Base-by-base conservation (phyloP, 2,888 invertebrate genomes). In the Gastrophysa polygoni region DNA sequence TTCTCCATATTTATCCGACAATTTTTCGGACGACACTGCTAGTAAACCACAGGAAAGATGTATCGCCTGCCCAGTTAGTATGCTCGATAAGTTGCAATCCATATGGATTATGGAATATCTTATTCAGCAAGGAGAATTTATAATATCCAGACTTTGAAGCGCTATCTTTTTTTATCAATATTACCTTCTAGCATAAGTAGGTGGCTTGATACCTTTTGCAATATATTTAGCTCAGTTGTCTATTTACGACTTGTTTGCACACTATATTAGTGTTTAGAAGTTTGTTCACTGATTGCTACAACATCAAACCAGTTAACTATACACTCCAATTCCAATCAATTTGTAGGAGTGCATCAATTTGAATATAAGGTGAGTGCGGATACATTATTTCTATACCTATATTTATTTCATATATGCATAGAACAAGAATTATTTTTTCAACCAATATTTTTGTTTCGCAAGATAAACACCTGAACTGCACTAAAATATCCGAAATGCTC, bases 91-190 rank as follows among this genome's bases (percentile, higher is more conserved):
- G 24, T 24, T 5, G 14, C 14, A n/a, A 38, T 38, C 10, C n/a
- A n/a, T n/a, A 24, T 3, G 38, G 24, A 3, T 7, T 24, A 24
- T 24, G 24, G 24, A 24, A 24, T 7, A 24, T 24, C 24, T 24
- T 21, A 54, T 18, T 16, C 10, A 14, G 11, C 43, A 16, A 54
- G 67, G 34, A 52, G 59, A 65, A 54, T 65, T 64, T 34, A 51
- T 57, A 20, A n/a, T 48, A 43, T 47, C 57, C 58, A 11, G 5
- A 29, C 29, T 55, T 24, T 54, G 47, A 24, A 55, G 29, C 65
- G 61, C 70, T 72, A 72, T 72, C 71, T 70, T 57, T 68, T n/a
- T 66, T 74, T 74, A 73, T 74, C 74, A 72, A 74, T 67, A 73
- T 71, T 72, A 69, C 69, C 70, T 72, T 73, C 74, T 68, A 66